Evolutionary conservation across 2,888 invertebrate genomes (phyloP), one percentile per base, ranked within the genome.

Genomic region (Euproctis similis): DNA sequence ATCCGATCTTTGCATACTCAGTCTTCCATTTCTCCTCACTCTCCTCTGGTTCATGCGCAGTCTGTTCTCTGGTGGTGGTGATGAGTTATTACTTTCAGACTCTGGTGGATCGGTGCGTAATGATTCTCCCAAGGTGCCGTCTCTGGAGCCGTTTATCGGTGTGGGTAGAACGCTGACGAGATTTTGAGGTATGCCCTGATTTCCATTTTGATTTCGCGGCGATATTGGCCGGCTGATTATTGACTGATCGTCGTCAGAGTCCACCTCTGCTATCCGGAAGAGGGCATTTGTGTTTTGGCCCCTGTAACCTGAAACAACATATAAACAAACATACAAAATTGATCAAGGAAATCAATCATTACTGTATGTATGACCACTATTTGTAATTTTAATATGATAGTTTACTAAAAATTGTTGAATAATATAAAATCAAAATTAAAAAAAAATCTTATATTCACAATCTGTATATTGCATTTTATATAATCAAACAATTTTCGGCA

Each of bases 241-340:
- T 2, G 86, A 80, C 32, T 85, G 85, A 44, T 89, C 89, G 46
- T 89, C 89, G 45, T 90, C 90, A 0, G 89, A 89, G 52, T 89
- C 89, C 35, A 87, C 80, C 67, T 87, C 78, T 31, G 86, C 78
- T 64, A 87, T 81, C 44, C 87, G 68, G 46, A 86, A 86, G 20
- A 84, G 46, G 8, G 72, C 64, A 29, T 76, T 59, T 36, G 70
- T 62, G 37, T 65, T 81, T 58, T 81, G 77, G 14, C 85, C 84
- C 28, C 85, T 68, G 42, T 82, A 85, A 32, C 85, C 85, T 84
- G 46, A 37, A 24, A 17, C n/a, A 26, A n/a, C n/a, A n/a, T n/a
- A n/a, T n/a, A n/a, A n/a, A n/a, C n/a, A n/a, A n/a, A n/a, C n/a
- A n/a, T n/a, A n/a, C n/a, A n/a, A n/a, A n/a, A n/a, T n/a, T n/a